These are phyloP conservation scores for Stenodera caucasica DNA, from an alignment of 2,888 invertebrate genomes.

Conservation along the genomic window DNA sequence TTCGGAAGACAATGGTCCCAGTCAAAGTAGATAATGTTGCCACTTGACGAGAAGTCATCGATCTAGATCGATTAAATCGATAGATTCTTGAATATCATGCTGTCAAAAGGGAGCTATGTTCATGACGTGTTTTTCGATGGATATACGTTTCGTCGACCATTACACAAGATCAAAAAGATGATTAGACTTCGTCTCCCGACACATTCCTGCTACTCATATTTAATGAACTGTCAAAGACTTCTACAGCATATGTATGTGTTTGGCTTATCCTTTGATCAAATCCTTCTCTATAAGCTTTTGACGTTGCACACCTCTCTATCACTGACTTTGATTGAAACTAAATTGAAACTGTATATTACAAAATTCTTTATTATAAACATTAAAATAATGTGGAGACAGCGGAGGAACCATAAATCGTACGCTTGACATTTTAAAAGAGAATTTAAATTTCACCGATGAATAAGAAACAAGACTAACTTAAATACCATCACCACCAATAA, in stretches of 20 bases:
- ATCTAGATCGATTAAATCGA: conserved; percentile 35
- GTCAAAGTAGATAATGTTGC: too few relatives aligned
- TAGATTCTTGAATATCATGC: conserved; percentile 31
- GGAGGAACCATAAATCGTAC: not conserved
- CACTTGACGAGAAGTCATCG: too few relatives aligned
- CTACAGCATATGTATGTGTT: conserved; percentile 14
- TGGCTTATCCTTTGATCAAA: conserved; percentile 10
- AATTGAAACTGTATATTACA: conserved; percentile 1
- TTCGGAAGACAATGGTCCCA: too few relatives aligned
- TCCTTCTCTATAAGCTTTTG: not conserved
- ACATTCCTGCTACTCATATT: conserved; percentile 50
- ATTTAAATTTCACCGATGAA: not conserved
- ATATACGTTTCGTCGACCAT: conserved; percentile 39
- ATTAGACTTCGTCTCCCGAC: conserved; percentile 40
- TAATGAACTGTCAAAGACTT: conserved; percentile 47
- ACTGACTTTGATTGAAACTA: not conserved
- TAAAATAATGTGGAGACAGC: not conserved
- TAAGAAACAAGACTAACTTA: not conserved
- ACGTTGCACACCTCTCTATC: not conserved
- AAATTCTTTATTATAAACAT: not conserved
- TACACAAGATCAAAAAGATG: conserved; percentile 41
- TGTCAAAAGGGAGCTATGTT: conserved; percentile 39
- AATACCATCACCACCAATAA: not conserved
- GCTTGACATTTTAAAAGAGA: not conserved
- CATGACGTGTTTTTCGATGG: conserved; percentile 41